Percentiles rank a stretch among this genome's conserved stretches.
Conservation (phyloP, 2,888 invertebrate species). For the Ernsta delagoae region DNA sequence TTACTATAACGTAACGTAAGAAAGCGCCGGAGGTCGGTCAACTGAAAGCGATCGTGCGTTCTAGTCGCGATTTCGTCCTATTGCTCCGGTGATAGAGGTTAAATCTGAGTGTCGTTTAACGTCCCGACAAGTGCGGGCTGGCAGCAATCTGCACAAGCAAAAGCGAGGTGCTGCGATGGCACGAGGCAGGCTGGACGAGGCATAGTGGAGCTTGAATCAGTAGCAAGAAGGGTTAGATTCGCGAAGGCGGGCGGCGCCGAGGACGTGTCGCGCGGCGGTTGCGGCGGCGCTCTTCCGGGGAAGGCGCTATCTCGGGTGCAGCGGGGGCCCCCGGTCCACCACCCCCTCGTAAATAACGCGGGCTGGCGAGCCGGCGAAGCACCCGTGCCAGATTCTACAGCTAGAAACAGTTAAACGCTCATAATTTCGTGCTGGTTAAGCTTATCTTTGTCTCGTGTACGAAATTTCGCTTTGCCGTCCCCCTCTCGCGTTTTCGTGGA, state of each 20-base stretch:
- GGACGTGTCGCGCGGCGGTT: conserved; percentile 51
- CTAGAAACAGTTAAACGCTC: conserved; percentile 85
- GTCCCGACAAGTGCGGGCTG: conserved; percentile 63
- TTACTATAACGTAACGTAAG: conserved; percentile 70
- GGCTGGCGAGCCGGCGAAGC: conserved; percentile 85
- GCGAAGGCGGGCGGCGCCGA: conserved; percentile 48
- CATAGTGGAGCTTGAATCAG: conserved; percentile 46
- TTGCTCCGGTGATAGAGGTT: conserved; percentile 66
- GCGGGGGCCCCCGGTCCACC: conserved; percentile 60
- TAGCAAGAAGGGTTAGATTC: conserved; percentile 51
- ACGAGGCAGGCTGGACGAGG: conserved; percentile 43
- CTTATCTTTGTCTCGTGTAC: conserved; percentile 84
- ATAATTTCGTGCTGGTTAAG: conserved; percentile 85
- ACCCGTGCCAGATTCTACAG: conserved; percentile 84
- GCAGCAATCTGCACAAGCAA: conserved; percentile 77
- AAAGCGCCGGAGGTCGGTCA: conserved; percentile 59
- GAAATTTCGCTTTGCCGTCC: conserved; percentile 78
- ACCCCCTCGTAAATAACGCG: conserved; percentile 84
- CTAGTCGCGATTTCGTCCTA: conserved; percentile 60
- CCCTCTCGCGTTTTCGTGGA: conserved; percentile 77
- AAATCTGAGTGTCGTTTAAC: conserved; percentile 64
- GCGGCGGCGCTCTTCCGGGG: conserved; percentile 78
- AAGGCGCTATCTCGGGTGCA: conserved; percentile 81
- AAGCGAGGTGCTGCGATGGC: conserved; percentile 70
- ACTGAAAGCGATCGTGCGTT: conserved; percentile 57